Percentiles rank a stretch among this genome's conserved stretches.
phyloP scores from a whole-genome alignment of 2,113 vertebrate species.

The Ornithorhynchus anatinus region DNA sequence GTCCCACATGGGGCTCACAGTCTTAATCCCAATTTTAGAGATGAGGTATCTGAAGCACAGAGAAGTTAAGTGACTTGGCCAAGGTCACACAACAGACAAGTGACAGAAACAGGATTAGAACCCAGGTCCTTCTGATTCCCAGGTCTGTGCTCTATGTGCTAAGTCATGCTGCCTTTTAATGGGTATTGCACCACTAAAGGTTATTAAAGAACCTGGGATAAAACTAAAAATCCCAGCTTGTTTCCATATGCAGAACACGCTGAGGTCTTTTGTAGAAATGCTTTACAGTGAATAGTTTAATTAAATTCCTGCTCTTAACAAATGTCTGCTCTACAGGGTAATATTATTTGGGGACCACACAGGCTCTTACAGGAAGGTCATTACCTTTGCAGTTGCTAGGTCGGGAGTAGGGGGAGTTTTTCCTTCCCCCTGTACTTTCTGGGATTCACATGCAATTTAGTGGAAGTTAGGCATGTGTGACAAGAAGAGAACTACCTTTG shows the following conservation, averaged over 20 bases:
- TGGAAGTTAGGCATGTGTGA: conserved; percentile 9
- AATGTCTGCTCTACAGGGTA: conserved; percentile 17
- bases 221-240: too few relatives aligned
- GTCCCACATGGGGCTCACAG: too few relatives aligned
- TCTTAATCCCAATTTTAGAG: too few relatives aligned
- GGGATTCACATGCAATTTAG: conserved; percentile 30
- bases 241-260: conserved; percentile 52
- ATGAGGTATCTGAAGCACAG: too few relatives aligned
- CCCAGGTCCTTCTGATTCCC: too few relatives aligned
- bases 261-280: conserved; percentile 43
- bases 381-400: conserved; percentile 1
- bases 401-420: background rate
- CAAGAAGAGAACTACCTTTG: conserved; percentile 34
- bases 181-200: too few relatives aligned
- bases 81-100: too few relatives aligned
- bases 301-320: conserved; percentile 29
- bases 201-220: too few relatives aligned
- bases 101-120: too few relatives aligned
- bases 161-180: too few relatives aligned
- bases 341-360: conserved; percentile 37
- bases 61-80: too few relatives aligned
- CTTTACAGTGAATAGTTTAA: conserved; percentile 23
- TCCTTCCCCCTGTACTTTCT: background rate
- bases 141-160: too few relatives aligned
- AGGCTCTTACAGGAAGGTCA: conserved; percentile 49